Evolutionary conservation across 35 echinoderm and acorn worm species (phyloP).

Genomic region (Holothuria glaberrima): DNA sequence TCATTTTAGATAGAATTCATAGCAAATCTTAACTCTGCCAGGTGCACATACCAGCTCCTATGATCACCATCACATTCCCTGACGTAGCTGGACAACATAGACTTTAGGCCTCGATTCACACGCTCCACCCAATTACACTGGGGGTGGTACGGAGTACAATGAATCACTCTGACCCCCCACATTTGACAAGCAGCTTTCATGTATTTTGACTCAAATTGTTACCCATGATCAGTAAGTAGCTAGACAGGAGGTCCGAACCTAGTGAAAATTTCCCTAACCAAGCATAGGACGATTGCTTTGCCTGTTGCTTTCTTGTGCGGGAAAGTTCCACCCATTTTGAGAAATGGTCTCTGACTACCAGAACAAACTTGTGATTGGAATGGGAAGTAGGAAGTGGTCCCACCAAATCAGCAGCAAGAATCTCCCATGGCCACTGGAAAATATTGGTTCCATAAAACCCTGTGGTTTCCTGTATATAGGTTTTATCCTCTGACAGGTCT

Average conservation of each 20-base stretch:
- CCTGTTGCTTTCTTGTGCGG: conserved; percentile 28
- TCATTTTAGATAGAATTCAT: conserved; percentile 57
- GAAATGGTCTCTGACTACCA: conserved; percentile 13
- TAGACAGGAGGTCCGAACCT: neutral
- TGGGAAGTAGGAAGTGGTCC: conserved; percentile 40
- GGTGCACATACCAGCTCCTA: conserved; percentile 66
- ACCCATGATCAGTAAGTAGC: conserved; percentile 11
- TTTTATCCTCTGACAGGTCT: conserved; percentile 30
- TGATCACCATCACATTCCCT: conserved; percentile 52
- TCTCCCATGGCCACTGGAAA: conserved; percentile 2
- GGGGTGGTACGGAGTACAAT: conserved; percentile 26
- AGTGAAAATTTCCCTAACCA: conserved; percentile 22
- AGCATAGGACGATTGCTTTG: neutral
- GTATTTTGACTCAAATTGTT: neutral
- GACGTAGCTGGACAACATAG: conserved; percentile 31
- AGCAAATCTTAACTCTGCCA: conserved; percentile 69
- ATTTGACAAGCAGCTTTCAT: neutral
- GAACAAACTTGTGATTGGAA: neutral
- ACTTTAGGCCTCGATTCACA: conserved; percentile 5
- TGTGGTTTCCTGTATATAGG: conserved; percentile 8
- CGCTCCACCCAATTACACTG: conserved; percentile 43
- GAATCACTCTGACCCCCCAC: conserved; percentile 19
- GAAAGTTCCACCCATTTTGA: conserved; percentile 46
- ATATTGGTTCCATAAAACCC: conserved; percentile 43
- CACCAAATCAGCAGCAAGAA: conserved; percentile 35